A percentile compares a stretch with the other conserved stretches of the same genome.
Conservation (phyloP, 2,888 invertebrate genomes). For the Stegophylla sp. region DNA sequence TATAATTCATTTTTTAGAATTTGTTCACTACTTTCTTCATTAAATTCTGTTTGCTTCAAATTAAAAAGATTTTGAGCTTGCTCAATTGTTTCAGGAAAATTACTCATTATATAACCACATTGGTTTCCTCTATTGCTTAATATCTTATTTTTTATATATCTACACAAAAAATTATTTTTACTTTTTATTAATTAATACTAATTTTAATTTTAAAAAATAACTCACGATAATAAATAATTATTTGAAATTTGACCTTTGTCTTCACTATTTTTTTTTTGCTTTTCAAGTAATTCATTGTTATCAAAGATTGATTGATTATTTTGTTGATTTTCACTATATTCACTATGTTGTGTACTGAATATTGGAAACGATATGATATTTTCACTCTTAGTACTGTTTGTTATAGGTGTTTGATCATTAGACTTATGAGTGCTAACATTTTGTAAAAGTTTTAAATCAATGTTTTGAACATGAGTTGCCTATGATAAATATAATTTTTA, state of each 20-base stretch:
- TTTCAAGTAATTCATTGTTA: constrained; percentile 28
- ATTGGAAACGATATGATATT: not conserved
- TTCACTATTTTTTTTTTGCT: constrained; percentile 41
- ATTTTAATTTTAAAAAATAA: not conserved
- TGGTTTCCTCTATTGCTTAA: not conserved
- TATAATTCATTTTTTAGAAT: not conserved
- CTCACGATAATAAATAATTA: constrained; percentile 39
- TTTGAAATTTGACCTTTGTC: constrained; percentile 31
- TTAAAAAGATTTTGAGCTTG: constrained; percentile 45
- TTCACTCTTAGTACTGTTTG: not conserved
- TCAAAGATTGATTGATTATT: not conserved
- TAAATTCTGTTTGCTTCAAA: not conserved
- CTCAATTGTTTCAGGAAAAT: constrained; percentile 47
- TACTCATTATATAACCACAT: constrained; percentile 41
- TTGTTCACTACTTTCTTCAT: not conserved
- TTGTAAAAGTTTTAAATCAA: not conserved
- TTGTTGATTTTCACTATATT: constrained; percentile 4
- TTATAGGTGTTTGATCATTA: not conserved
- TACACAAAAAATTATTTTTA: not conserved
- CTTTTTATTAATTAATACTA: not conserved
- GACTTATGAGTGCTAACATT: not conserved
- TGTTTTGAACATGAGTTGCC: constrained; percentile 8
- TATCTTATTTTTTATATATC: constrained; percentile 41
- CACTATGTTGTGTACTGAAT: not conserved
- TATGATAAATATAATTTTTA: not conserved